These are phyloP conservation scores for Brachionus koreanus DNA, from an alignment of 1,140 invertebrate genomes.

Conservation along the genomic window DNA sequence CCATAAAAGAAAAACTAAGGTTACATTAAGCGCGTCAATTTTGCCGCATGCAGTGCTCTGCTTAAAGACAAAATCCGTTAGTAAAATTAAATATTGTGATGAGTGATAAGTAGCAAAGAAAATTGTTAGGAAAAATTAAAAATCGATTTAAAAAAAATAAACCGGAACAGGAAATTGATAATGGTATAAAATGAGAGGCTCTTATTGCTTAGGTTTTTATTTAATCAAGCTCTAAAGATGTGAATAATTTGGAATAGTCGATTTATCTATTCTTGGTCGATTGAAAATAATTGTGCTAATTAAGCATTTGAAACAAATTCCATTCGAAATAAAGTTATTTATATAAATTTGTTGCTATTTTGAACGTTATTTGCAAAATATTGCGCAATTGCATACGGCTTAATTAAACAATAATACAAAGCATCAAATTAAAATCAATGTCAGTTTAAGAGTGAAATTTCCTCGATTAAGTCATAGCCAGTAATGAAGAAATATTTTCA, in stretches of 20 bases:
- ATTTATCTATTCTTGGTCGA: not conserved
- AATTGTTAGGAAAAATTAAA: not conserved
- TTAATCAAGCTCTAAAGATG: not conserved
- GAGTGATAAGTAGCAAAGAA: not conserved
- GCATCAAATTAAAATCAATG: conserved; percentile 12
- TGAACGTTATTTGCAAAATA: not conserved
- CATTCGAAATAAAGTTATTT: not conserved
- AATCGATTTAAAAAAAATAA: not conserved
- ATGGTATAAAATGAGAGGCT: not conserved
- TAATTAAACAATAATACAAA: not conserved
- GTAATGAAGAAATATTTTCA: conserved; percentile 3
- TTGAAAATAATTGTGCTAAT: not conserved
- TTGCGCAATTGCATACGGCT: not conserved
- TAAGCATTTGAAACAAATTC: not conserved
- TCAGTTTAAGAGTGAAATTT: conserved; percentile 2
- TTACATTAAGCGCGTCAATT: too few species aligned
- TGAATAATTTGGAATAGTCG: not conserved
- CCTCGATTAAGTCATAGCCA: not conserved
- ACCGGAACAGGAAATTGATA: not conserved
- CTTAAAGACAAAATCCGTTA: not conserved
- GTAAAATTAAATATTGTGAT: not conserved
- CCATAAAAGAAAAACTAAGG: too few species aligned
- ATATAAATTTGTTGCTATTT: not conserved
- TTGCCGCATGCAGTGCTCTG: too few species aligned
- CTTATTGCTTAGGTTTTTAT: not conserved